These are phyloP conservation scores for Murina feae DNA, from an alignment of 2,113 vertebrate genomes.

Conservation along the genomic window DNA sequence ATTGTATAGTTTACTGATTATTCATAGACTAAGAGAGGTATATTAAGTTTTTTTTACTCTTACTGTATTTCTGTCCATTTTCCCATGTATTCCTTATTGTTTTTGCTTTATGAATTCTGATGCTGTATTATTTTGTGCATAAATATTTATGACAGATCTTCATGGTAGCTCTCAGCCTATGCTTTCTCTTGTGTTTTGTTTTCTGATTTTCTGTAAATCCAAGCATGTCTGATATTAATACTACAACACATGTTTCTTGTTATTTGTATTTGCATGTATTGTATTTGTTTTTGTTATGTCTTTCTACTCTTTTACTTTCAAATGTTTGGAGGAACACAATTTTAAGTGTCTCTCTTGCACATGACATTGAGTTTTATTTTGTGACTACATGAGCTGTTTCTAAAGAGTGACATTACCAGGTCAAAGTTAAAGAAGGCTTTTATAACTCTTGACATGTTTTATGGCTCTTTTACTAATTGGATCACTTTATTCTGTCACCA, in stretches of 20 bases:
- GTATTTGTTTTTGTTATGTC: constrained; percentile 29
- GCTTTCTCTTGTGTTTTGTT: neutral
- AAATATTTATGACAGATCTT: constrained; percentile 1
- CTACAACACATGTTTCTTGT: neutral
- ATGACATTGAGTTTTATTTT: neutral
- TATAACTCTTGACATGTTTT: neutral
- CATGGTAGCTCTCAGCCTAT: neutral
- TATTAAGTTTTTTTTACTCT: constrained; percentile 4
- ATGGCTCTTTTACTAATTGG: neutral
- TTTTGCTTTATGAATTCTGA: constrained; percentile 37
- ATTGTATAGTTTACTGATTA: constrained; percentile 17
- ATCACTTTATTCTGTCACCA: neutral
- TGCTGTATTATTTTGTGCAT: neutral
- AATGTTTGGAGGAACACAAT: neutral
- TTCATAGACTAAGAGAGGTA: neutral
- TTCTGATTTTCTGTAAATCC: constrained; percentile 8
- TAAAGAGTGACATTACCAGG: constrained; percentile 26
- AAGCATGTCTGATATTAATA: constrained; percentile 6
- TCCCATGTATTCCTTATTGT: neutral
- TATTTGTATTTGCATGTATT: neutral
- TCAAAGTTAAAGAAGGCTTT: constrained; percentile 25
- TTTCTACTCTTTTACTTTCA: neutral
- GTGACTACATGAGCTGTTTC: neutral
- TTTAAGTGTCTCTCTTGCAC: neutral
- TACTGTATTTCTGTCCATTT: neutral